phyloP scores from a whole-genome alignment of 2,888 invertebrate genomes.

The Cheilosia vernalis region DNA sequence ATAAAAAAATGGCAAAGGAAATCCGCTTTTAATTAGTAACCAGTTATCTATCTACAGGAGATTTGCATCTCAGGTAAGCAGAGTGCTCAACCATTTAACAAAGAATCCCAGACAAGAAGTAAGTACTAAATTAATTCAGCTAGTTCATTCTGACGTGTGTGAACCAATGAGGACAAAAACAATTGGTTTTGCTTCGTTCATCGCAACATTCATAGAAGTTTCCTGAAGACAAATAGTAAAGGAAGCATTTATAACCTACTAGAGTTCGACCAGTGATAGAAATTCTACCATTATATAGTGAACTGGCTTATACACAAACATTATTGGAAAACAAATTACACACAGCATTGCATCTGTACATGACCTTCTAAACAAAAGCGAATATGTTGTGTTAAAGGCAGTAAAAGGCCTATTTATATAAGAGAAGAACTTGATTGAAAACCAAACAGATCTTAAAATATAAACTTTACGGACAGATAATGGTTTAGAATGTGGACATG shows the following conservation, averaged over 20 bases:
- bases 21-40: slow-evolving; percentile 7
- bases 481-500: slow-evolving; percentile 55
- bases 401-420: too few species aligned
- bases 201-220: slow-evolving; percentile 17
- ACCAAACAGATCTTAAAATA: slow-evolving; percentile 8
- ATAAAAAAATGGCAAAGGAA: neutral
- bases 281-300: too few species aligned
- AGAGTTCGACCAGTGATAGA: too few species aligned
- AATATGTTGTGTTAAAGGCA: too few species aligned
- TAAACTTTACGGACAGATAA: slow-evolving; percentile 42
- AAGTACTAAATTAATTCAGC: neutral
- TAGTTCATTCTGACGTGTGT: slow-evolving; percentile 1
- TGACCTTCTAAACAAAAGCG: too few species aligned
- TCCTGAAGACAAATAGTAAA: slow-evolving; percentile 11
- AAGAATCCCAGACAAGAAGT: slow-evolving; percentile 4
- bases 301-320: too few species aligned
- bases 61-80: slow-evolving; percentile 14
- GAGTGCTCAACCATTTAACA: slow-evolving; percentile 9
- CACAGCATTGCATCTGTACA: too few species aligned
- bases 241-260: slow-evolving; percentile 2
- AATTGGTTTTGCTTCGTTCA: neutral
- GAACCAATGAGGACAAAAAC: neutral
- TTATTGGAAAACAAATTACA: too few species aligned
- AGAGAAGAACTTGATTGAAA: neutral
- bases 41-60: too few species aligned